These are phyloP conservation scores for Momotus momota DNA, from an alignment of 2,797 vertebrate genomes.

Conservation along the genomic window DNA sequence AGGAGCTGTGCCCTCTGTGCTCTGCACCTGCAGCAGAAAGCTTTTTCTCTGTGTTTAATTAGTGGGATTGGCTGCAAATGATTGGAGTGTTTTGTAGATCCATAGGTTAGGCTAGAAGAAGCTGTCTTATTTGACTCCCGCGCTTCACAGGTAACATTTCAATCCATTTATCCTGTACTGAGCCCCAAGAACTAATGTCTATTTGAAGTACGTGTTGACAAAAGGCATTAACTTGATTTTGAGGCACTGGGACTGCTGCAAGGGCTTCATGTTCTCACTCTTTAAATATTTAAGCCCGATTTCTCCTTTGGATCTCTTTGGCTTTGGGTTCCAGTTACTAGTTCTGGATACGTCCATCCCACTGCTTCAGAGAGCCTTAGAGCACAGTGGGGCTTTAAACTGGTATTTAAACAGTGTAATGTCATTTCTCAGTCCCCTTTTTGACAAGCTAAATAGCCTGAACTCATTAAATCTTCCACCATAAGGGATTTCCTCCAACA, in stretches of 20 bases:
- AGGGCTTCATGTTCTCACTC: background rate
- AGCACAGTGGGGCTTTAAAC: background rate
- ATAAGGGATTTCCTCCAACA: background rate
- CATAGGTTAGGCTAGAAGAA: background rate
- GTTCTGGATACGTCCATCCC: background rate
- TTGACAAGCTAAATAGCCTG: background rate
- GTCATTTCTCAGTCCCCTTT: background rate
- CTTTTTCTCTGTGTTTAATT: background rate
- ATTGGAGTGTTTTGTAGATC: background rate
- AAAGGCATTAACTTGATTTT: conserved; percentile 6
- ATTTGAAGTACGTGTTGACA: background rate
- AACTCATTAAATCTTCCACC: background rate
- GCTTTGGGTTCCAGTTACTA: conserved; percentile 1
- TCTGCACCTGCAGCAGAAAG: background rate
- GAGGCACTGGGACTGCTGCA: background rate
- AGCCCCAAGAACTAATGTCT: background rate
- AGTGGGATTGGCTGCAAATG: background rate
- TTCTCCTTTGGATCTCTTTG: background rate
- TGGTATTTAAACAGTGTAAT: background rate
- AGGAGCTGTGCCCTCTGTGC: background rate
- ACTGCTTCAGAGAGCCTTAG: background rate
- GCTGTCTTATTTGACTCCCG: background rate
- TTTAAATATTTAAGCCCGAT: background rate
- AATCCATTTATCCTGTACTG: background rate
- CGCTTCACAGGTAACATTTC: background rate